Evolutionary conservation across 2,113 vertebrate species (phyloP).

Genomic region (Neomonachus schauinslandi): DNA sequence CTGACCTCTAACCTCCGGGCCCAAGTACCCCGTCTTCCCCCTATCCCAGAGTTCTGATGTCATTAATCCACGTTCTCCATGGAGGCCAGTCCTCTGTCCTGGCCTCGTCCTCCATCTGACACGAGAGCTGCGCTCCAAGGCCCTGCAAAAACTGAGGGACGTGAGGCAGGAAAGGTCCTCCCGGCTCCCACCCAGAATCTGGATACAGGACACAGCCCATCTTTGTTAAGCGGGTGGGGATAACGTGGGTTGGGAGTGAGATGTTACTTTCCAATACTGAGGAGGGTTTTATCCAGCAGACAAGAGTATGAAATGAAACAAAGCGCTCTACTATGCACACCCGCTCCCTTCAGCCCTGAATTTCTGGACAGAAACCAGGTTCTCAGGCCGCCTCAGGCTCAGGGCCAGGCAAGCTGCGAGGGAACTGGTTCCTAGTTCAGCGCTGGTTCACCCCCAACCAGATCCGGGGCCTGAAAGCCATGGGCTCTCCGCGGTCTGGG

Average conservation of each 20-base stretch:
- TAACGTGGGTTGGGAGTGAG: background rate
- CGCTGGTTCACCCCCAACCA: background rate
- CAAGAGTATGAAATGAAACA: background rate
- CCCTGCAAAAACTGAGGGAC: background rate
- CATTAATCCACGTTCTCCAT: accelerated
- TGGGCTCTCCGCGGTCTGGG: background rate
- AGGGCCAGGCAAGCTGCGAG: background rate
- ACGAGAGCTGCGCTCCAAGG: background rate
- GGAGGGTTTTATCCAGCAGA: background rate
- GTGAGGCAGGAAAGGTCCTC: background rate
- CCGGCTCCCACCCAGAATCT: background rate
- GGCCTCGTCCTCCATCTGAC: background rate
- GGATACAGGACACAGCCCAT: slow-evolving; percentile 22
- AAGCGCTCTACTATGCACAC: background rate
- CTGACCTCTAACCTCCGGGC: background rate
- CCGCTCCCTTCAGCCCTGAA: background rate
- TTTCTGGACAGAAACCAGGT: slow-evolving; percentile 44
- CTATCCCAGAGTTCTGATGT: background rate
- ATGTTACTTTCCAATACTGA: slow-evolving; percentile 27
- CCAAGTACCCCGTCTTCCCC: accelerated
- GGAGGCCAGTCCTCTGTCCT: background rate
- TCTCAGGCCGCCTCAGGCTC: background rate
- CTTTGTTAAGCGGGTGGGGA: background rate
- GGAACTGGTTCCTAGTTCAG: background rate
- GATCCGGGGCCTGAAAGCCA: too few species aligned